Evolutionary conservation across 1,140 invertebrate species (phyloP).

Genomic region (Bombus fervidus): DNA sequence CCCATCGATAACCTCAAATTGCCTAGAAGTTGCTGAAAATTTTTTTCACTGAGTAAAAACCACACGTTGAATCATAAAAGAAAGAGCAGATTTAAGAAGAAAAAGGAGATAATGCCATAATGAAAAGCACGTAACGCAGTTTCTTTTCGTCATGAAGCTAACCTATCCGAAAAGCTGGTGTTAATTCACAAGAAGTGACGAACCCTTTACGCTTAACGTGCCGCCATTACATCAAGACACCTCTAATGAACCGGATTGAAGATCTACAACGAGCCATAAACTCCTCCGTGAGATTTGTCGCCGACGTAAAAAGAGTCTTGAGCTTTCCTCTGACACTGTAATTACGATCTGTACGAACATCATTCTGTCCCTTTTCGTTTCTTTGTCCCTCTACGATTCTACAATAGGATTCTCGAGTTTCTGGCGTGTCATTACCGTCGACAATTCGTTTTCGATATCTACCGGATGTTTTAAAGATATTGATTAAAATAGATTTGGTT

Average conservation of each 20-base stretch:
- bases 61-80: background rate
- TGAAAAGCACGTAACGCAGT: background rate
- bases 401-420: background rate
- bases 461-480: background rate
- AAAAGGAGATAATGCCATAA: background rate
- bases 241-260: constrained; percentile 46
- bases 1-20: background rate
- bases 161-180: background rate
- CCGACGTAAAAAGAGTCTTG: constrained; percentile 14
- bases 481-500: background rate
- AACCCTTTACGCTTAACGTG: background rate
- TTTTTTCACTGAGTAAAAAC: too few relatives aligned
- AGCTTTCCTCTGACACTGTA: constrained; percentile 7
- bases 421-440: background rate
- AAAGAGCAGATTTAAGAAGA: background rate
- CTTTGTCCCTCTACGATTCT: too few relatives aligned
- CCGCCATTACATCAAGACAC: constrained; percentile 10
- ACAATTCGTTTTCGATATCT: background rate
- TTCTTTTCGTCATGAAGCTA: background rate
- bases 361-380: background rate
- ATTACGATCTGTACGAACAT: constrained; percentile 18
- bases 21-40: background rate
- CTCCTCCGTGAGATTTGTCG: constrained; percentile 23
- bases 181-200: constrained; percentile 14
- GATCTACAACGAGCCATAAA: constrained; percentile 36